Percentiles rank a stretch among this genome's conserved stretches.
Evolutionary conservation across 2,113 vertebrate species (phyloP).

Genomic region (Hiodon alosoides): DNA sequence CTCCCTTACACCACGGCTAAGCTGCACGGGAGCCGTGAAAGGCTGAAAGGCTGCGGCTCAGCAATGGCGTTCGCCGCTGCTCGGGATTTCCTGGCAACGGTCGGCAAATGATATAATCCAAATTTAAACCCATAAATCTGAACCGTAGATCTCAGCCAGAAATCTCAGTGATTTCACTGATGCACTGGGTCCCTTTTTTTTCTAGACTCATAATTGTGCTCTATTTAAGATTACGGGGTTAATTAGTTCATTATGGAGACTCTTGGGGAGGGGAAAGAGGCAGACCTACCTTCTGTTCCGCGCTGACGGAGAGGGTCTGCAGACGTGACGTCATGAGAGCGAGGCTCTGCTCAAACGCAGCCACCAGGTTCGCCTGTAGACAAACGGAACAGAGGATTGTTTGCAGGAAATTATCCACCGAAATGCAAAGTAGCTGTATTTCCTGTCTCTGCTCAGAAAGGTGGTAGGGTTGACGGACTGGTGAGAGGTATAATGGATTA

Average conservation of each 20-base stretch:
- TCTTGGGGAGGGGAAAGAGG: background rate
- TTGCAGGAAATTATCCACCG: background rate
- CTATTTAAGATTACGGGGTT: background rate
- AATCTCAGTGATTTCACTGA: too few species aligned
- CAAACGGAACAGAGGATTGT: constrained; percentile 2
- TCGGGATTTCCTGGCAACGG: too few species aligned
- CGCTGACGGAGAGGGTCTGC: constrained; percentile 81
- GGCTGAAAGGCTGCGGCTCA: too few species aligned
- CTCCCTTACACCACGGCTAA: too few species aligned
- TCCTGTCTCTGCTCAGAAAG: constrained; percentile 32
- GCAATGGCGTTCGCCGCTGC: too few species aligned
- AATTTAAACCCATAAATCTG: too few species aligned
- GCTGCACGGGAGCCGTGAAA: too few species aligned
- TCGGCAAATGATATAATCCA: too few species aligned
- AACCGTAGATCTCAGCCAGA: too few species aligned
- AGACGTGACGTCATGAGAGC: constrained; percentile 93
- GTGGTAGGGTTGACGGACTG: constrained; percentile 35
- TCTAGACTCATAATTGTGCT: too few species aligned
- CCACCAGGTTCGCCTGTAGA: constrained; percentile 88
- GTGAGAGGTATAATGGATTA: background rate
- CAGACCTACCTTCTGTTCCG: constrained; percentile 83
- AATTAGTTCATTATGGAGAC: background rate
- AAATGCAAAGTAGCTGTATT: background rate
- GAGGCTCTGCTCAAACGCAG: constrained; percentile 93
- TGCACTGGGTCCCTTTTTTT: too few species aligned